Evolutionary conservation across 2,888 invertebrate species (phyloP).

Genomic region (Drosophila maculinotata): DNA sequence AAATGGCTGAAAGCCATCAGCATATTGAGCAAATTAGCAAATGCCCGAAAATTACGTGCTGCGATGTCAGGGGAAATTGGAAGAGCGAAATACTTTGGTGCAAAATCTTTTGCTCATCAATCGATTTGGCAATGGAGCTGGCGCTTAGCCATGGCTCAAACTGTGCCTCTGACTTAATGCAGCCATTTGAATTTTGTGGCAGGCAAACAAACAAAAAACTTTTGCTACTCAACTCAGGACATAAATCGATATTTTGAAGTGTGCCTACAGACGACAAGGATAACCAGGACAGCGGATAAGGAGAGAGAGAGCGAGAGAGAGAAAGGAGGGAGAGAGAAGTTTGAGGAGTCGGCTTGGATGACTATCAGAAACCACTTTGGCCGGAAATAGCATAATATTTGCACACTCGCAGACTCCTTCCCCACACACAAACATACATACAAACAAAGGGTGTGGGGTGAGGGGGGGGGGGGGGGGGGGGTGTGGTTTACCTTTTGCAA

Average conservation of each 20-base stretch:
- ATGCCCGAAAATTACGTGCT: constrained; percentile 45
- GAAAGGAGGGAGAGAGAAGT: background rate
- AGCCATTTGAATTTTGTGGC: constrained; percentile 53
- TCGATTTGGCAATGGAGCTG: constrained; percentile 31
- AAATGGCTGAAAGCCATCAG: constrained; percentile 56
- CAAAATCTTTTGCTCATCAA: constrained; percentile 38
- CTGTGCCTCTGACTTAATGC: constrained; percentile 47
- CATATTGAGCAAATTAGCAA: constrained; percentile 62
- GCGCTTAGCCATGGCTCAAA: constrained; percentile 23
- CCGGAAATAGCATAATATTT: constrained; percentile 73
- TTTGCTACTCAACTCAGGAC: constrained; percentile 46
- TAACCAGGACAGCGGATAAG: constrained; percentile 7
- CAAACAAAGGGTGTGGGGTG: too few species aligned
- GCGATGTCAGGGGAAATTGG: constrained; percentile 15
- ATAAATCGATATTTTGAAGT: constrained; percentile 70
- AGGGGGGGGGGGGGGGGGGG: background rate
- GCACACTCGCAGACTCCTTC: constrained; percentile 52
- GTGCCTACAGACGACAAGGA: constrained; percentile 26
- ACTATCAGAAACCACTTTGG: constrained; percentile 75
- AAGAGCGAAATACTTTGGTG: constrained; percentile 1
- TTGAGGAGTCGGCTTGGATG: constrained; percentile 52
- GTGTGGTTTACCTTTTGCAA: constrained; percentile 37
- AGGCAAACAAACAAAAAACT: constrained; percentile 40
- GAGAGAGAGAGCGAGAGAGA: too few species aligned
- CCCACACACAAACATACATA: constrained; percentile 11